Percentiles rank a stretch among this genome's conserved stretches.
phyloP scores from a whole-genome alignment of 92 coral and sea anemone genomes.

The Anthopleura xanthogrammica region DNA sequence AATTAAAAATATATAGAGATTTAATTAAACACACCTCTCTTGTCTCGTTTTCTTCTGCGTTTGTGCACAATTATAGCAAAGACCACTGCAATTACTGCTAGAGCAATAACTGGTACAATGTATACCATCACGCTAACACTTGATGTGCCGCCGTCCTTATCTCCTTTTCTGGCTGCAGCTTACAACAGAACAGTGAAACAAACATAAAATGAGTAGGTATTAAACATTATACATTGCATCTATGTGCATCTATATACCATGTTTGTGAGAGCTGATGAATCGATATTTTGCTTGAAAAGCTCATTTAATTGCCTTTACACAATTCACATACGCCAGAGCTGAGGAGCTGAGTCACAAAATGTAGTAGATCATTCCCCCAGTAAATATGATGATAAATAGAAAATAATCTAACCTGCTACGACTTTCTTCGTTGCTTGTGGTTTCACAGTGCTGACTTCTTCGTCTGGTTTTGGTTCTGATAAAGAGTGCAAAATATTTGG shows the following conservation, averaged over 20 bases:
- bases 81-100: constrained; percentile 15
- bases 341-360: too few species aligned
- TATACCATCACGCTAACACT: constrained; percentile 11
- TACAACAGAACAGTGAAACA: neutral
- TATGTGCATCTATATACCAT: too few species aligned
- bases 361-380: neutral
- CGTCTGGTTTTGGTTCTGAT: neutral
- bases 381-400: neutral
- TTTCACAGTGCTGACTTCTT: neutral
- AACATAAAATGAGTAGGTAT: neutral
- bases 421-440: neutral
- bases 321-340: too few species aligned
- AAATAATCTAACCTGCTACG: neutral
- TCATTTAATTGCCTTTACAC: too few species aligned
- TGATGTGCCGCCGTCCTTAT: neutral
- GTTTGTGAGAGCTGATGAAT: too few species aligned
- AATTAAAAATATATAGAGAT: neutral
- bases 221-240: too few species aligned
- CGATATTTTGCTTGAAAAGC: too few species aligned
- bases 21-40: neutral
- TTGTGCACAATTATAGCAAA: neutral
- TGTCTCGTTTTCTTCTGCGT: neutral
- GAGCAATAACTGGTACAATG: constrained; percentile 15
- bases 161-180: neutral
- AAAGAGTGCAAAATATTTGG: neutral